Base-by-base conservation (phyloP, 2,888 invertebrate genomes). In the Cheilosia vulpina region DNA sequence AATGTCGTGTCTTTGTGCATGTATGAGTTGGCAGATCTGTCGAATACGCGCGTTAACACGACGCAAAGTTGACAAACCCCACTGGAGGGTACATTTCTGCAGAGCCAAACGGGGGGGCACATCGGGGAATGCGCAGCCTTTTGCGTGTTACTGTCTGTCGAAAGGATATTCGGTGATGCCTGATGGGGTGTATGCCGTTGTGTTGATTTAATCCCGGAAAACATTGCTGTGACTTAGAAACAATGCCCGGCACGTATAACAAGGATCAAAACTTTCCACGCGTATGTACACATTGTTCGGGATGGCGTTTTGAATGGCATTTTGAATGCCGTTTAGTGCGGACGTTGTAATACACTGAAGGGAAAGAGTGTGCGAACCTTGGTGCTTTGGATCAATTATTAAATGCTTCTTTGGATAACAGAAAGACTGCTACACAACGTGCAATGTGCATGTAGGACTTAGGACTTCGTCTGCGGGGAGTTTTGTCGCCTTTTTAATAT, bases 11-110 rank as follows among this genome's bases (percentile, higher is more conserved):
- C 41, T 52, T 13, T 53, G 43, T 24, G 57, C 43, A 43, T 83
- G 73, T 58, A 84, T 69, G 79, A 73, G 34, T 79, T 79, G 73
- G 71, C 69, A 75, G 52, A 60, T 69, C 75, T 79, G 79, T 63
- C 53, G 73, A 73, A 73, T 65, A 52, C 60, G 60, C 63, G 78
- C 43, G 63, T 63, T 79, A 60, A 57, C 83, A 60, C 47, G 69
- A 79, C 65, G 78, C 78, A 78, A 83, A 62, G 68, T 69, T 78
- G 63, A 68, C 68, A 78, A 75, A 43, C 60, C 34, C 47, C 41
- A 9, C 34, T 38, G 21, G 6, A 52, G 24, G 24, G 17, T 13
- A 9, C 34, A 15, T 24, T 52, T 31, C 7, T 68, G 55, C 19
- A 52, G 50, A 78, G 72, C 73, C 55, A 72, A 66, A 72, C 77